Evolutionary conservation across 2,888 invertebrate species (phyloP), one percentile per base, ranked within the genome.

Genomic region (Callosobruchus maculatus): DNA sequence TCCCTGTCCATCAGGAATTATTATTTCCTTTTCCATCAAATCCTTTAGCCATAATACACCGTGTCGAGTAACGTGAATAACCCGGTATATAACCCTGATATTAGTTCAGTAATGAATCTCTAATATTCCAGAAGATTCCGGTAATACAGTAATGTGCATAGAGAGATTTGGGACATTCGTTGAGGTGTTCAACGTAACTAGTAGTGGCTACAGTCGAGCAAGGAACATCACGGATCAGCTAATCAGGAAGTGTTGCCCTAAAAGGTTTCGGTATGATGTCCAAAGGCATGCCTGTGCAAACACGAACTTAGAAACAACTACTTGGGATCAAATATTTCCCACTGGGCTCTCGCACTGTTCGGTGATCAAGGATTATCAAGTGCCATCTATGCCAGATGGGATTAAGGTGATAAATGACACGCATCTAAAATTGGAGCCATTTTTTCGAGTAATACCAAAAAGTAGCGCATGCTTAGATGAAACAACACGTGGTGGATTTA

Each of bases 391-490:
- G 7, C 1, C 49, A 18, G 18, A 49, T 18, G 13, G 1, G 13
- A 21, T 68, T 20, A 21, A 20, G 1, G 7, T 1, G 68, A 68
- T 68, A 49, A 49, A 49, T 49, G 18, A 18, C 1, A 49, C 49
- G 13, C 49, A 49, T 49, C 1, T 49, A 18, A 13, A 1, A 13
- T 1, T 49, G 1, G 13, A 49, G 1, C 13, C 4, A 7, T 18
- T 49, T 13, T 49, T 18, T 3, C 4, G 49, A 49, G 13, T 49
- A 13, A 18, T 49, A 18, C 18, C 49, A 21, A 72, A 74, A 21
- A 76, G 76, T 67, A 73, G 74, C 20, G 81, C 78, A 76, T 80
- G 81, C 68, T n/a, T 82, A 20, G 84, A 82, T 68, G 74, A 76
- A 71, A 80, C 78, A 5, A 70, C 72, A 7, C 74, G 79, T 20